Percentiles rank a stretch among this genome's conserved stretches.
These are phyloP conservation scores for Corythornis leucogaster DNA, from an alignment of 2,797 vertebrate species.

Conservation along the genomic window DNA sequence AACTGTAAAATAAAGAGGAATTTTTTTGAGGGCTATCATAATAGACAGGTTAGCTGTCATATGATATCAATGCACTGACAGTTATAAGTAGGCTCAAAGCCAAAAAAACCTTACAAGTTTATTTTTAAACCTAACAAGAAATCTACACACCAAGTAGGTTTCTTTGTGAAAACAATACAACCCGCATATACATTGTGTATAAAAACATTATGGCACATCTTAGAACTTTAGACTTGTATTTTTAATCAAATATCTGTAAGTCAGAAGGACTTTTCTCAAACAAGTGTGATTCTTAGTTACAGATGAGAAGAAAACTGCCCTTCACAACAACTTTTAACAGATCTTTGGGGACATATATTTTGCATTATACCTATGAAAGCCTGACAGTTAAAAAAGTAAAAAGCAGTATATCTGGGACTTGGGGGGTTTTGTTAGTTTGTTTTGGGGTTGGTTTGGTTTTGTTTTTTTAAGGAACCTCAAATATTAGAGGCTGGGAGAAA, in stretches of 20 bases:
- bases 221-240: not conserved
- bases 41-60: constrained; percentile 36
- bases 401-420: not conserved
- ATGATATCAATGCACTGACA: constrained; percentile 23
- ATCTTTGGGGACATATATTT: not conserved
- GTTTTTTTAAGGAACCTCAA: not conserved
- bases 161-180: not conserved
- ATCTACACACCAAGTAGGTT: not conserved
- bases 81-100: not conserved
- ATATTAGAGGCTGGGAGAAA: not conserved
- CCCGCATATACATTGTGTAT: not conserved
- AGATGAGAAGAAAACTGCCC: not conserved
- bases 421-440: too few relatives aligned
- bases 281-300: not conserved
- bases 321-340: not conserved
- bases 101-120: not conserved
- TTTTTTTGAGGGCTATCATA: not conserved
- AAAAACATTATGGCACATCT: not conserved
- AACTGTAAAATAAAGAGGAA: not conserved
- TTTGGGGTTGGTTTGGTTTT: too few relatives aligned
- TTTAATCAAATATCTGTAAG: not conserved
- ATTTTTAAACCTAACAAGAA: constrained; percentile 6
- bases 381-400: not conserved
- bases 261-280: not conserved
- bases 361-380: not conserved